Evolutionary conservation across 2,113 vertebrate genomes (phyloP), one percentile per base, ranked within the genome.

Genomic region (Podilymbus podiceps): DNA sequence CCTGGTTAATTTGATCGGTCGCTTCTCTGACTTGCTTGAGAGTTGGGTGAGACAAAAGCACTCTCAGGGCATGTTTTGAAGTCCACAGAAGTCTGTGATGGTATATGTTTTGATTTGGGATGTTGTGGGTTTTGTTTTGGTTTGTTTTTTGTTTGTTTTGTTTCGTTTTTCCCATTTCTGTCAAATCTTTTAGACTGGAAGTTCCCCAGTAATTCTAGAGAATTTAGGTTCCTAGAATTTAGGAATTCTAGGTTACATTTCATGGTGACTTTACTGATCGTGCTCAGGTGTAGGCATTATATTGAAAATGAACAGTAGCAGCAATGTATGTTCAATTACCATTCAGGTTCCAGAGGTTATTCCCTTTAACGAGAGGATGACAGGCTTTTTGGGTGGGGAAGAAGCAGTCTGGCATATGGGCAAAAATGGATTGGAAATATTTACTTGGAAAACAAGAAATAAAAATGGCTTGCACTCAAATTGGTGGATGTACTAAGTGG

Each of bases 381-480:
- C 8, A 63, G 16, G 20, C 12, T 0, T 33, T 92, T 56, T 25
- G 30, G 21, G 22, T 18, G 16, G 17, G 11, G 66, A 17, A 73
- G 50, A 60, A 49, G 17, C 16, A 76, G 33, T 6, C 20, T 82
- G 31, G 31, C 17, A 12, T 18, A 16, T 40, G 33, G 25, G 15
- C 14, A 89, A 93, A 91, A 68, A 64, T 9, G 12, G 6, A 33
- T 47, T 89, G 49, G 62, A 90, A 95, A 49, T 90, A 91, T 76
- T 93, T 94, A 91, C 46, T 93, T 8, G 19, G 67, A 94, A 89
- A 82, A 73, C 24, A 85, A 85, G 2, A 19, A 56, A 72, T 56
- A 75, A 75, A 75, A 87, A 64, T 60, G 58, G 5, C 40, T 67
- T 93, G 35, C 9, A 19, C 25, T 94, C 35, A 75, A 22, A 60